Evolutionary conservation across 1,140 invertebrate genomes (phyloP), one percentile per base, ranked within the genome.

Genomic region (Solen grandis): DNA sequence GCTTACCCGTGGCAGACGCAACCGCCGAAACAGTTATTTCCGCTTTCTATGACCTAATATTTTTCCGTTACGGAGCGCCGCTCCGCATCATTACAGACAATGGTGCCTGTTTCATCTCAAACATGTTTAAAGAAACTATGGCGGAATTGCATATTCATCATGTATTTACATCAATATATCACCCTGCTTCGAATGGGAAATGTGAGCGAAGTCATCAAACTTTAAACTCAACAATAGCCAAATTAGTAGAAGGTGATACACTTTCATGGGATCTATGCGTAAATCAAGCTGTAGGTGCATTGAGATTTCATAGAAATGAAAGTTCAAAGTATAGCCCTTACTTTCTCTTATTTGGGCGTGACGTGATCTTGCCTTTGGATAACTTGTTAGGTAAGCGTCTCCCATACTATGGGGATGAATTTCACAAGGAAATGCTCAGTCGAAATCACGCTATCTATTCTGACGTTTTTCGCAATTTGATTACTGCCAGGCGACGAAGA

Each of bases 31-130:
- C 16, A 55, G 46, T 57, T 46, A 10, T 19, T 46, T 46, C 41
- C 8, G 41, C 82, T 13, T 36, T 84, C 5, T 38, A 84, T 0
- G 66, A 86, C n/a, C 78, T 84, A 79, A 82, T 86, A 41, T 79
- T 80, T 63, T 80, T 82, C 8, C 33, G 79, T 33, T 82, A 72
- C 62, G 55, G 68, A 16, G 19, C 41, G 19, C 41, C 41, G 19
- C 41, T 46, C 8, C 41, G 41, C 19, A 8, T 46, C 19, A 46
- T 46, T 46, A 46, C 8, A 8, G 41, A 46, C 41, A 46, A 46
- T 46, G 41, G 19, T 19, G 8, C 41, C 41, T 46, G 13, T 19
- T 5, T 52, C 55, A 13, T 46, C 81, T 25, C 31, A 81, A 69
- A 73, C 78, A 2, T 46, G 19, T 46, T 46, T 46, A 46, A 8